Evolutionary conservation across 2,797 vertebrate genomes (phyloP), one percentile per base, ranked within the genome.

Genomic region (Lagodon rhomboides): DNA sequence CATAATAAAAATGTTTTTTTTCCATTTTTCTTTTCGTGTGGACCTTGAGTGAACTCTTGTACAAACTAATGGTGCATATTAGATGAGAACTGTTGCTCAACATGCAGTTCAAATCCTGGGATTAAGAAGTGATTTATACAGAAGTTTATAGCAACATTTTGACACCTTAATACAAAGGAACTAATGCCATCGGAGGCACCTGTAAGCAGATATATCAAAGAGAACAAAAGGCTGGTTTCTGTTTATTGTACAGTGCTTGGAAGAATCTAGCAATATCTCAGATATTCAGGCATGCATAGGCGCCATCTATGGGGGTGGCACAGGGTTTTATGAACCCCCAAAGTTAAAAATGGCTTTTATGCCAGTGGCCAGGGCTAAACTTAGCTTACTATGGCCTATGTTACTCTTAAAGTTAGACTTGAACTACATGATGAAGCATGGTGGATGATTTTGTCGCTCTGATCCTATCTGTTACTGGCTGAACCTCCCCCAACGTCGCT

Each of bases 1-100:
- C 58, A 49, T 53, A 47, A 43, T 81, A 65, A 16, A 18, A 67
- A 38, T 17, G 7, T 50, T 56, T 44, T 60, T 44, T 4, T 79
- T 47, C 17, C 11, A 1, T 5, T 4, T 43, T 59, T 75, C 53
- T 74, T 76, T 78, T 65, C 17, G 9, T 12, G 46, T 66, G 56
- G 38, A 51, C 41, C n/a, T 47, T 16, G 61, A 75, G 56, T 78
- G 73, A 75, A 80, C 22, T 34, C 54, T 62, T 73, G 18, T 66
- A 70, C 59, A 86, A 69, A 88, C 59, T 43, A 50, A 69, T 82
- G 68, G 70, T 51, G 43, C 51, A 61, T 67, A 15, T 46, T 54
- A 64, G n/a, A 55, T 30, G 47, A 67, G 20, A 10, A 23, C 34
- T 63, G 46, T 77, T 75, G 47, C 65, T 77, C 47, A 80, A 79